Evolutionary conservation across 2,797 vertebrate genomes (phyloP).

Genomic region (Pipistrellus kuhlii): DNA sequence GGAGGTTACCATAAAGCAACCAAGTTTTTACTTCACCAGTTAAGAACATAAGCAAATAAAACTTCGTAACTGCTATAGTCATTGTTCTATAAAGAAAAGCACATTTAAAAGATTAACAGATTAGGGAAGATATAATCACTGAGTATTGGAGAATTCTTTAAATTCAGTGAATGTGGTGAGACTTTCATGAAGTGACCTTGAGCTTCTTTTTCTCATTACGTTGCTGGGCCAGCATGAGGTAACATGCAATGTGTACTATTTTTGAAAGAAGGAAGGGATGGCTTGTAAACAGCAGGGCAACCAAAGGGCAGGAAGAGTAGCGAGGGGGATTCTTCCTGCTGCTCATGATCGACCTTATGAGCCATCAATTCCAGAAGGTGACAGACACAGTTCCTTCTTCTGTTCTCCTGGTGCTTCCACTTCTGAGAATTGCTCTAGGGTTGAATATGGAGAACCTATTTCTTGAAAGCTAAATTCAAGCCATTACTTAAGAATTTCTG

Average conservation of each 20-base stretch:
- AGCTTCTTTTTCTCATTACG: not conserved
- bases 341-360: not conserved
- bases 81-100: not conserved
- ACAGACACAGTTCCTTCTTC: not conserved
- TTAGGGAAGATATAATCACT: not conserved
- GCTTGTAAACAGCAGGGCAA: not conserved
- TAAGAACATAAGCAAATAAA: slow-evolving; percentile 5
- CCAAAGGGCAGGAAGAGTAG: not conserved
- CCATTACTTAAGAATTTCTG: slow-evolving; percentile 67
- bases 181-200: not conserved
- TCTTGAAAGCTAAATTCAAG: slow-evolving; percentile 52
- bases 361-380: not conserved
- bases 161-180: not conserved
- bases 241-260: not conserved
- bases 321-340: not conserved
- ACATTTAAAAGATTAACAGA: not conserved
- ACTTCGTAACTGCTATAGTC: not conserved
- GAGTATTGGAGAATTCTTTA: not conserved
- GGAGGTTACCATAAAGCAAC: slow-evolving; percentile 14
- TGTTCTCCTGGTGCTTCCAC: not conserved
- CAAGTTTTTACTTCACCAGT: slow-evolving; percentile 19
- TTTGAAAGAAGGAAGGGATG: not conserved
- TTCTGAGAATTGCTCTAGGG: not conserved
- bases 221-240: not conserved
- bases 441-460: not conserved